phyloP scores from a whole-genome alignment of 2,113 vertebrate genomes.

The Paedocypris sp. region DNA sequence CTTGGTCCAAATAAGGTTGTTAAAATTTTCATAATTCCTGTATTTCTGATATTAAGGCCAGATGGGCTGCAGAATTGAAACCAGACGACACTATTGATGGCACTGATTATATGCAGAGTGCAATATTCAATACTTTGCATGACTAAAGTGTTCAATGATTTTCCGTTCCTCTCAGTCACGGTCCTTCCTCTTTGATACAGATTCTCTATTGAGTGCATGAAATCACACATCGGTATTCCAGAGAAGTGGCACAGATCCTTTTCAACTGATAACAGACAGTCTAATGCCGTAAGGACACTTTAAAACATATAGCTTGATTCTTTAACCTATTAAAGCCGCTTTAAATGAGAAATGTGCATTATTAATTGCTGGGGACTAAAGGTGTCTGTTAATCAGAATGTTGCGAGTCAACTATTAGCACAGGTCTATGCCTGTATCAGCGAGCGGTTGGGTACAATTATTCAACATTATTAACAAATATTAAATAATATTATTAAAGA shows the following conservation, averaged over 20 bases:
- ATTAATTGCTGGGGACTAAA: not conserved
- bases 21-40: too few species aligned
- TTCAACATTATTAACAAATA: constrained; percentile 3
- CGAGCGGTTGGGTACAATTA: too few species aligned
- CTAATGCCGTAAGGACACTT: not conserved
- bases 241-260: not conserved
- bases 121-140: not conserved
- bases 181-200: not conserved
- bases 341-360: not conserved
- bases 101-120: too few species aligned
- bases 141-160: not conserved
- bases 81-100: too few species aligned
- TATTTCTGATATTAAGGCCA: too few species aligned
- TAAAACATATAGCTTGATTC: too few species aligned
- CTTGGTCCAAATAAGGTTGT: too few species aligned
- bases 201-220: constrained; percentile 1
- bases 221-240: constrained; percentile 6
- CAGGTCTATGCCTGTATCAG: too few species aligned
- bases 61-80: too few species aligned
- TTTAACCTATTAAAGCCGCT: too few species aligned
- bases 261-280: not conserved
- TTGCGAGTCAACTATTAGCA: too few species aligned
- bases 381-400: not conserved
- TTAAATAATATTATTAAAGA: too few species aligned
- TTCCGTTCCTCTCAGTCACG: not conserved